Conservation (phyloP, 92 coral and sea anemone species). For the Actinostola sp. region DNA sequence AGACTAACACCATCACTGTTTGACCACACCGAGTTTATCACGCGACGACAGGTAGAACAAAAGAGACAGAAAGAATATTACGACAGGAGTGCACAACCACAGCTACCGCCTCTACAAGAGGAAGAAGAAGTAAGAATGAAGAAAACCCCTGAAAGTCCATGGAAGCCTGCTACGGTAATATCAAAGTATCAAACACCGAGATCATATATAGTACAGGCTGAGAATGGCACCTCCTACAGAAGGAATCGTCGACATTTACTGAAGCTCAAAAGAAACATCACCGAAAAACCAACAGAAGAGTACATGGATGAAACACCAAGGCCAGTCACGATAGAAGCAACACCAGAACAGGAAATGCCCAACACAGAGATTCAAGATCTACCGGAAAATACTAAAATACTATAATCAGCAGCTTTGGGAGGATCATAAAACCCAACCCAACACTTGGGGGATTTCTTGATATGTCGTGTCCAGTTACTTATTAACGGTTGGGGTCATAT, state of each 20-base stretch:
- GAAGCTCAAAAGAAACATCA: neutral
- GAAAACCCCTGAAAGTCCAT: conserved; percentile 27
- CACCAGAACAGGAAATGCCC: too few relatives aligned
- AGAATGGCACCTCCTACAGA: conserved; percentile 19
- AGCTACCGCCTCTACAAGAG: conserved; percentile 14
- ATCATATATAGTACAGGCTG: conserved; percentile 19
- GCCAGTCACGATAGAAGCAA: too few relatives aligned
- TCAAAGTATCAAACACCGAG: conserved; percentile 18
- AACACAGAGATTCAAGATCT: too few relatives aligned
- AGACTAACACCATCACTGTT: conserved; percentile 18
- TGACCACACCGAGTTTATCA: conserved; percentile 8
- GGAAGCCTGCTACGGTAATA: conserved; percentile 33
- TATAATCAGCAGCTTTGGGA: too few relatives aligned
- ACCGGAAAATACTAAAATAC: too few relatives aligned
- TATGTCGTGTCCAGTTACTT: too few relatives aligned
- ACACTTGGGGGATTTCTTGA: too few relatives aligned
- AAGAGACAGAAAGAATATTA: too few relatives aligned
- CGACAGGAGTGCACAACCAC: conserved; percentile 20
- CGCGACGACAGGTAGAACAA: conserved; percentile 19
- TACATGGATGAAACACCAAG: too few relatives aligned
- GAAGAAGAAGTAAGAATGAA: conserved; percentile 29
- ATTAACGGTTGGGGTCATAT: too few relatives aligned
- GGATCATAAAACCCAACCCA: too few relatives aligned
- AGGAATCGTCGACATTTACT: conserved; percentile 27
- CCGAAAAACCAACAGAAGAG: too few relatives aligned